phyloP scores from a whole-genome alignment of 1,140 invertebrate species.

The Cherax destructor region DNA sequence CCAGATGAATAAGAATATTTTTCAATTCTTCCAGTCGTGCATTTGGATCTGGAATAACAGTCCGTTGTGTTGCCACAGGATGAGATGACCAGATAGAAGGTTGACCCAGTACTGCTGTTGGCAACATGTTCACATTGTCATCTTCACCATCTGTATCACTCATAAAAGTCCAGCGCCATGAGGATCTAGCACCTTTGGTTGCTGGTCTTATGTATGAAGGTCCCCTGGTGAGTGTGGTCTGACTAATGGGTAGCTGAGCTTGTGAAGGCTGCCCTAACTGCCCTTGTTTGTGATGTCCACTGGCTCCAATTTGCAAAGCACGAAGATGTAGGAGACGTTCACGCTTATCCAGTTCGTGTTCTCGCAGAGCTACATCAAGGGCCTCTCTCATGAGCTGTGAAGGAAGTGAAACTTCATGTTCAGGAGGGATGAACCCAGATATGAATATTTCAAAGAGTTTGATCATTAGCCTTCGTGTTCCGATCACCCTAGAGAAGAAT shows the following conservation, averaged over 20 bases:
- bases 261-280: not conserved
- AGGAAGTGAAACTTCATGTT: constrained; percentile 52
- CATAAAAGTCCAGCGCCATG: constrained; percentile 45
- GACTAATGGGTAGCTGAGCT: not conserved
- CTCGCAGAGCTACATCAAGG: constrained; percentile 58
- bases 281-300: constrained; percentile 13
- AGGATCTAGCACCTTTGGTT: not conserved
- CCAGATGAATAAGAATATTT: constrained; percentile 19
- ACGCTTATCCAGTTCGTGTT: constrained; percentile 66
- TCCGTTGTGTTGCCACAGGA: not conserved
- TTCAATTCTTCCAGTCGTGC: constrained; percentile 35
- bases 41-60: constrained; percentile 36
- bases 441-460: constrained; percentile 65
- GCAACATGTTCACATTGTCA: constrained; percentile 6
- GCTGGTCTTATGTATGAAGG: constrained; percentile 15
- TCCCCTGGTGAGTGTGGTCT: not conserved
- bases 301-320: constrained; percentile 10
- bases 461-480: constrained; percentile 38
- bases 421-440: constrained; percentile 64
- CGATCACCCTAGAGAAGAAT: constrained; percentile 34
- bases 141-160: constrained; percentile 56
- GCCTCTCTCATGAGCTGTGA: constrained; percentile 33
- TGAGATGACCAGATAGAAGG: not conserved
- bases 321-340: constrained; percentile 44
- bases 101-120: not conserved